Conservation (phyloP, 2,797 vertebrate species). For the Falco biarmicus region DNA sequence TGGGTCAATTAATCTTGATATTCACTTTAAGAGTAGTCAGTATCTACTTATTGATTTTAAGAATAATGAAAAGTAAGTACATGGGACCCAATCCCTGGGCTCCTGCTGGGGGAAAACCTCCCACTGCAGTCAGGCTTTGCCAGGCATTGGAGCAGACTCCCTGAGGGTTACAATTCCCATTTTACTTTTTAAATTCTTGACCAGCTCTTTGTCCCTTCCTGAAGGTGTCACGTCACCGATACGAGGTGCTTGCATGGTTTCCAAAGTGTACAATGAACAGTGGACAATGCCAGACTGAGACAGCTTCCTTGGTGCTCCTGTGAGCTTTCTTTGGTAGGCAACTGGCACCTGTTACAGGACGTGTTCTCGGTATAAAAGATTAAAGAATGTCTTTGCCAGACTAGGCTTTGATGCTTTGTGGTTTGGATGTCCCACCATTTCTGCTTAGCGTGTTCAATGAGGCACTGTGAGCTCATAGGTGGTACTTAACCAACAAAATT, state of each 20-base stretch:
- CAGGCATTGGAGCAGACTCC: neutral
- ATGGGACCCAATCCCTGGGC: neutral
- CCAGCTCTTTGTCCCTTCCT: neutral
- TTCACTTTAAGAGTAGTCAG: slow-evolving; percentile 65
- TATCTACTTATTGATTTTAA: slow-evolving; percentile 74
- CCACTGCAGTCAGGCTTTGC: neutral
- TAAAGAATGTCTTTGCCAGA: neutral
- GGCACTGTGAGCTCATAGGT: neutral
- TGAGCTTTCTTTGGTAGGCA: neutral
- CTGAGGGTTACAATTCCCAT: neutral
- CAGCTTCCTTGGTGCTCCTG: neutral
- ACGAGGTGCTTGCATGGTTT: accelerated
- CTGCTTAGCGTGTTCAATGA: neutral
- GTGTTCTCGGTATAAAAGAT: neutral
- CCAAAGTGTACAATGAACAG: accelerated
- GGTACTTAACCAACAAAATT: neutral
- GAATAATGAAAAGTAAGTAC: slow-evolving; percentile 71
- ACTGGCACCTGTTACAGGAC: neutral
- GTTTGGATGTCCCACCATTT: neutral
- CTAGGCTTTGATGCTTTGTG: neutral
- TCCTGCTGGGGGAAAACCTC: neutral
- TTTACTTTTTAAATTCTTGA: neutral
- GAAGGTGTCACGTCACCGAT: accelerated
- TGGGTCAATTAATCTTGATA: slow-evolving; percentile 76
- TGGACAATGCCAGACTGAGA: neutral